Conservation (phyloP, 1,140 invertebrate genomes). For the Gryllus bimaculatus region DNA sequence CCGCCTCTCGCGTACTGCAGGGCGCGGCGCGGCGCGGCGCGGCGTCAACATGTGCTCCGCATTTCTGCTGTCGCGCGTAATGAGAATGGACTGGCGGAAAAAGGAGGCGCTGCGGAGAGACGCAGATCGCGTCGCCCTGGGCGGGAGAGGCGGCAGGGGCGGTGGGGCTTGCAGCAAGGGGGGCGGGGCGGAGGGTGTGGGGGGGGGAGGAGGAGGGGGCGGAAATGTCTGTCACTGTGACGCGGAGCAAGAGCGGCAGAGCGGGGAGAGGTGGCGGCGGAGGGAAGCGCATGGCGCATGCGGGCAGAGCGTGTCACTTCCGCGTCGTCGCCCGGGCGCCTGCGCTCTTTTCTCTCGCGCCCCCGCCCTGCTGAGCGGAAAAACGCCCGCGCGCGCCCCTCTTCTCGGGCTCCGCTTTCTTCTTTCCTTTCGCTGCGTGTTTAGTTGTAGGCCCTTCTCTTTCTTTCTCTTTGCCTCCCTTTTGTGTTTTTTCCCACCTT, state of each 20-base stretch:
- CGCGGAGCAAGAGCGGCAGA: no score
- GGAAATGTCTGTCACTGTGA: no score
- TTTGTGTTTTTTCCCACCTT: no score
- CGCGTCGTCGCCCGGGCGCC: neutral
- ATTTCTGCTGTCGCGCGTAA: neutral
- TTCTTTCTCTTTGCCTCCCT: no score
- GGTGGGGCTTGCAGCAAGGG: no score
- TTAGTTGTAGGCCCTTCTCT: no score
- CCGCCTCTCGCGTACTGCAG: no score
- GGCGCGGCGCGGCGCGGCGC: no score
- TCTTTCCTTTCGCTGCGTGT: no score
- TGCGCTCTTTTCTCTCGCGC: neutral
- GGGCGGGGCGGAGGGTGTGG: neutral
- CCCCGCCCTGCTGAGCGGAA: neutral
- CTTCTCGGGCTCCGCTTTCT: neutral
- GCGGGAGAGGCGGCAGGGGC: neutral
- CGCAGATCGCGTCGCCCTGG: neutral
- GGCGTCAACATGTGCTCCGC: no score
- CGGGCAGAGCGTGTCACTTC: neutral
- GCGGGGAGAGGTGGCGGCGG: no score
- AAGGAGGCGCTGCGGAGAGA: neutral
- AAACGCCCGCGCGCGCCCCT: neutral
- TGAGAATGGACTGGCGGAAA: neutral
- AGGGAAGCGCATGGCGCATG: neutral
- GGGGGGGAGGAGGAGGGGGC: no score